These are phyloP conservation scores for Drosophila lacicola DNA, from an alignment of 2,888 invertebrate species.

Conservation along the genomic window DNA sequence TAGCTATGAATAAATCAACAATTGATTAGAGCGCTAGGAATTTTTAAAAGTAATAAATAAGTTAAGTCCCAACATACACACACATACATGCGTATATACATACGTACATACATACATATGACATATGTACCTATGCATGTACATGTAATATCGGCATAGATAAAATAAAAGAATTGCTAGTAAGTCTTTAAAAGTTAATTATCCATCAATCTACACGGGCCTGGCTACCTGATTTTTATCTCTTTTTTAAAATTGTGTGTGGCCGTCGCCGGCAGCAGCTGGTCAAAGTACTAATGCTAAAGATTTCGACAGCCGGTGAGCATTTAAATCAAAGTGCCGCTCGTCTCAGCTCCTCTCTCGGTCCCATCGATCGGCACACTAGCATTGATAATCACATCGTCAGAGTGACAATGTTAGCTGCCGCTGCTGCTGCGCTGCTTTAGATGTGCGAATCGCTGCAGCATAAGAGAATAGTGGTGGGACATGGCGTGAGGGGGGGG, in stretches of 20 bases:
- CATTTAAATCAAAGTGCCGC: constrained; percentile 42
- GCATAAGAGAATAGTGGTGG: not conserved
- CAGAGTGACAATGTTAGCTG: constrained; percentile 24
- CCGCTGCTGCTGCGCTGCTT: not conserved
- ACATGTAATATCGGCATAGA: not conserved
- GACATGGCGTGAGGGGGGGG: constrained; percentile 1
- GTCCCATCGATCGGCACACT: constrained; percentile 10
- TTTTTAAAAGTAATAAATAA: no score
- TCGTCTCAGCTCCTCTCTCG: not conserved
- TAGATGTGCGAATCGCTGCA: constrained; percentile 22
- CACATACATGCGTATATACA: no score
- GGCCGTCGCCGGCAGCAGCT: constrained; percentile 33
- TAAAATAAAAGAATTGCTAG: not conserved
- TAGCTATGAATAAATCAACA: no score
- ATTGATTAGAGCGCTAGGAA: no score
- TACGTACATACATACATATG: no score
- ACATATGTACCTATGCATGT: not conserved
- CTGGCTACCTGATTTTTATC: constrained; percentile 46
- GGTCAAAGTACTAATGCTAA: constrained; percentile 27
- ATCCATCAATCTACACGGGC: constrained; percentile 35
- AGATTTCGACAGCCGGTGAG: constrained; percentile 27
- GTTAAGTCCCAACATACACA: no score
- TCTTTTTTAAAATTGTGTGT: constrained; percentile 33
- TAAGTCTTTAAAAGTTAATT: constrained; percentile 24
- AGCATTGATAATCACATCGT: constrained; percentile 34